Evolutionary conservation across 92 coral and sea anemone genomes (phyloP), one percentile per base, ranked within the genome.

Genomic region (Phenganax marumi): DNA sequence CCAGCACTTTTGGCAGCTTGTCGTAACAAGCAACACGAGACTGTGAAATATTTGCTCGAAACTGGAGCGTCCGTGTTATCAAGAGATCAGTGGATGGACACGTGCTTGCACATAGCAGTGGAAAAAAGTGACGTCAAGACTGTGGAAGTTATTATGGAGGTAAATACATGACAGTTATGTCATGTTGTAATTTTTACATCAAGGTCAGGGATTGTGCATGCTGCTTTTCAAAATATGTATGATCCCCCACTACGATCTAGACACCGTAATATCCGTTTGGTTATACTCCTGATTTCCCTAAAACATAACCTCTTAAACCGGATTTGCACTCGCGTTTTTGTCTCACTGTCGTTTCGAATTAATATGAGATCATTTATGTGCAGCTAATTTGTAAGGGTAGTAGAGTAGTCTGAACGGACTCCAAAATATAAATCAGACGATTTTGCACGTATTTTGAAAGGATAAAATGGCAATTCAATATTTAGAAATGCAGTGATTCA

Each of bases 121-220:
- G 19, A 10, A 39, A 77, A 77, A 5, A 70, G 82, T 23, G 82
- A 77, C 33, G 56, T 58, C 17, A 50, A 61, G 23, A 77, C 82
- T 8, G 82, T 77, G 19, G 33, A 60, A 48, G 82, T 77, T 4
- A 77, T 77, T 17, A 58, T 77, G 82, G 82, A 77, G 82, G 82
- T 77, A 24, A 33, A 25, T 57, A 10, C 4, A 76, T 12, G 12
- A 8, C 75, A 25, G 50, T 9, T 69, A 17, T 13, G 12, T 7
- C 50, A 24, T 69, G 21, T 69, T 18, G 2, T 63, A 63, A 9
- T 12, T 68, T 68, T 68, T 25, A 47, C 13, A 68, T 68, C 26
- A 24, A 8, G 10, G 13, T 8, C 5, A 33, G 43, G 43, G 43
- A 33, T 33, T 5, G 43, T 33, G 43, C 43, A 18, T 68, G 73